These are phyloP conservation scores for Hydraecia micacea DNA, from an alignment of 2,888 invertebrate genomes.

Conservation along the genomic window DNA sequence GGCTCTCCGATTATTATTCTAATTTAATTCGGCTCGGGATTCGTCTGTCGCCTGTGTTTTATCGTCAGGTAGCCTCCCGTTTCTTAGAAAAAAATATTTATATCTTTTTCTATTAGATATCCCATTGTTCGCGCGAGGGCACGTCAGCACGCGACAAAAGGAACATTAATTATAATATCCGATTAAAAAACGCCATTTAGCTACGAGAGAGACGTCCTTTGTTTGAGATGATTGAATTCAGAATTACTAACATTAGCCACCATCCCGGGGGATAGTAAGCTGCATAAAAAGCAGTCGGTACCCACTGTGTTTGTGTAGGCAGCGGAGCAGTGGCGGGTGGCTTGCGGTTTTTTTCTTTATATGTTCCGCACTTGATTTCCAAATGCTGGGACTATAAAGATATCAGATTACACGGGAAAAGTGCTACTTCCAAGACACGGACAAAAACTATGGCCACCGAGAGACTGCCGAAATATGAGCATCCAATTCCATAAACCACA, in stretches of 20 bases:
- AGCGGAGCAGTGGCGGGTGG: conserved; percentile 57
- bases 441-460: conserved; percentile 85
- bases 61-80: conserved; percentile 88
- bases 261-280: conserved; percentile 77
- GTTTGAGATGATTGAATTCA: conserved; percentile 90
- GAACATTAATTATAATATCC: conserved; percentile 91
- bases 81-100: conserved; percentile 89
- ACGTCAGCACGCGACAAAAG: conserved; percentile 90
- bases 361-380: conserved; percentile 69
- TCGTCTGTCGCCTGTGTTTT: conserved; percentile 87
- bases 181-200: conserved; percentile 90
- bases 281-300: conserved; percentile 75
- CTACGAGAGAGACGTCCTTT: conserved; percentile 87
- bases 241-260: conserved; percentile 87
- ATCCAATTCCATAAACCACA: conserved; percentile 90
- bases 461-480: conserved; percentile 90
- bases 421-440: conserved; percentile 81
- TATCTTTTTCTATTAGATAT: conserved; percentile 90
- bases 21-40: conserved; percentile 85
- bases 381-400: conserved; percentile 78
- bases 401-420: conserved; percentile 83
- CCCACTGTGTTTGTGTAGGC: conserved; percentile 76
- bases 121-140: conserved; percentile 90
- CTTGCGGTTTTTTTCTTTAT: conserved; percentile 71
- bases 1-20: conserved; percentile 85